Base-by-base conservation (phyloP, 2,113 vertebrate genomes). In the Callipepla californica region DNA sequence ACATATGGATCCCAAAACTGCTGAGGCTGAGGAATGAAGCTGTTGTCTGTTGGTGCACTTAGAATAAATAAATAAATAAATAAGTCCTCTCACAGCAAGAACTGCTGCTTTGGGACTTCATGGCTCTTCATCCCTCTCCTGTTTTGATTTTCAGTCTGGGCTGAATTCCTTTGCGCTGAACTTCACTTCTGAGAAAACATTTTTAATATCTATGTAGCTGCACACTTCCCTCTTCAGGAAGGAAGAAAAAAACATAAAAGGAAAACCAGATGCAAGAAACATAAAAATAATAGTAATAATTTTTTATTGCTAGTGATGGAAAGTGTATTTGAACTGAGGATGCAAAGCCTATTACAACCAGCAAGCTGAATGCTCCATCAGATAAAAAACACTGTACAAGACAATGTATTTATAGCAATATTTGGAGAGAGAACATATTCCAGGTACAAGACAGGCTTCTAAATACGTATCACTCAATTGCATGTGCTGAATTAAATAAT, bases 261-360 rank as follows among this genome's bases (percentile, higher is more conserved):
- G 7, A 57, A 76, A 85, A 38, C 2, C 36, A 72, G 30, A 38
- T 30, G 26, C 7, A 68, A 72, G 18, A 40, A 84, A 58, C 57
- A 40, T 42, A 17, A 42, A 59, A 59, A 61, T 50, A 58, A 40
- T 14, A 11, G 77, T 63, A 76, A 30, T 70, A 77, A 74, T 5
- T 2, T 22, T 50, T 77, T 70, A 42, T 40, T 88, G 26, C 12
- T 22, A 12, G 11, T 48, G 76, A 65, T 67, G 16, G 68, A 88
- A 88, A 85, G 25, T 59, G 53, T 45, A 80, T 80, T 90, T 79
- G 69, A 91, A 75, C 21, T 88, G 55, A 80, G 63, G 75, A 70
- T 69, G 79, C 34, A 88, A 87, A 87, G 28, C 32, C 72, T 84
- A 9, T 73, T 84, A 9, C 28, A 87, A 36, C 80, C 68, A 67